Conservation (phyloP, 2,797 vertebrate species). For the Taeniopygia guttata region DNA sequence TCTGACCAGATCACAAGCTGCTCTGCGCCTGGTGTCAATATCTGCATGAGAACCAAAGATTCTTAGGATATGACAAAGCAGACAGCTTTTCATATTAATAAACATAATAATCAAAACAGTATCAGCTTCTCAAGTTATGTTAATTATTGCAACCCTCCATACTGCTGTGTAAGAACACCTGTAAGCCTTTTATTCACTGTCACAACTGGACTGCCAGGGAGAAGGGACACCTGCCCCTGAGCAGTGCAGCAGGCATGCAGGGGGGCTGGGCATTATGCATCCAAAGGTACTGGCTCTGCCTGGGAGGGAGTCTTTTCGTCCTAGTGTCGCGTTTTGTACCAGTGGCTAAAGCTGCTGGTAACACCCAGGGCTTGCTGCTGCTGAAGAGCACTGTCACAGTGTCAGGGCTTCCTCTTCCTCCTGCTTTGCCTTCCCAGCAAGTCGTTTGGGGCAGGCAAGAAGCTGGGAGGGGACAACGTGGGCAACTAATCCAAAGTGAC, state of each 20-base stretch:
- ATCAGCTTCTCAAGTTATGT: not conserved
- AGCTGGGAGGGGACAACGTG: not conserved
- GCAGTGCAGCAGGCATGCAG: not conserved
- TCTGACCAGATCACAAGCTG: conserved; percentile 95
- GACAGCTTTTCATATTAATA: not conserved
- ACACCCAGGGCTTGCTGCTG: not conserved
- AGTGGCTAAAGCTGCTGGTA: not conserved
- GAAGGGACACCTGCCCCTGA: not conserved
- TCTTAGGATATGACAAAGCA: not conserved
- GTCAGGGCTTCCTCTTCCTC: not conserved
- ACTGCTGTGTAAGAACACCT: not conserved
- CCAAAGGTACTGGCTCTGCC: not conserved
- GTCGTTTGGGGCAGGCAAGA: not conserved
- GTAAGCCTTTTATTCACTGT: not conserved
- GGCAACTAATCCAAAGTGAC: not conserved
- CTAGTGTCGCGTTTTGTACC: not conserved
- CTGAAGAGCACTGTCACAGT: not conserved
- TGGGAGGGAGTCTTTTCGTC: not conserved
- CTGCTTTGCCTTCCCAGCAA: not conserved
- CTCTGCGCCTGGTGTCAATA: conserved; percentile 95
- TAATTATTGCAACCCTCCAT: not conserved
- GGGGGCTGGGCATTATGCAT: not conserved
- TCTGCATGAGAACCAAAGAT: conserved; percentile 75
- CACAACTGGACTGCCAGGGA: not conserved
- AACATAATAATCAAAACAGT: not conserved